Percentiles rank a stretch among this genome's conserved stretches.
phyloP scores from a whole-genome alignment of 1,140 invertebrate genomes.

The Lineus longissimus region DNA sequence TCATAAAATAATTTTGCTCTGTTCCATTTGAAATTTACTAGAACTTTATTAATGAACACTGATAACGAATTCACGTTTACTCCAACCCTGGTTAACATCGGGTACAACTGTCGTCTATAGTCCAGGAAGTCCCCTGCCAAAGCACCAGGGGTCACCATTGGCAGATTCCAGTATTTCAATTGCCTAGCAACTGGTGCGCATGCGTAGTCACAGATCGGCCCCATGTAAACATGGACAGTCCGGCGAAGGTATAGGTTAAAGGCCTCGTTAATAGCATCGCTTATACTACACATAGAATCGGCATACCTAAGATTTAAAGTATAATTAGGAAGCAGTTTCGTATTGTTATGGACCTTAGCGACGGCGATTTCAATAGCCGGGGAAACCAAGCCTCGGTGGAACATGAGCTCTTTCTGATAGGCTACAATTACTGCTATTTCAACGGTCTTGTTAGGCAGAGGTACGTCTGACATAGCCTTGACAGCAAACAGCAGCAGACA shows the following conservation, averaged over 20 bases:
- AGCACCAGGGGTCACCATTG: conserved; percentile 79
- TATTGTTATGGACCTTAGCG: not conserved
- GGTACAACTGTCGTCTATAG: conserved; percentile 58
- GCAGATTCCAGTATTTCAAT: conserved; percentile 74
- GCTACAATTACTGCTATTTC: too few relatives aligned
- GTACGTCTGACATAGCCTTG: too few relatives aligned
- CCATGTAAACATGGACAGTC: conserved; percentile 74
- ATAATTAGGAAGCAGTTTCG: not conserved
- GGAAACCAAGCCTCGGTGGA: not conserved
- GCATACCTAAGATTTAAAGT: conserved; percentile 29
- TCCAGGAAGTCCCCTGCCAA: conserved; percentile 72
- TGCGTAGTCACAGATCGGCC: conserved; percentile 87
- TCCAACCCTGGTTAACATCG: conserved; percentile 79
- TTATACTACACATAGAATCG: conserved; percentile 33
- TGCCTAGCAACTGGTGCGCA: conserved; percentile 85
- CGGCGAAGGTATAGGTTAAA: conserved; percentile 33
- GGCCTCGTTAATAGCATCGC: conserved; percentile 35
- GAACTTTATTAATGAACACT: too few relatives aligned
- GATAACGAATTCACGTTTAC: conserved; percentile 71
- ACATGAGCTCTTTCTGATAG: too few relatives aligned
- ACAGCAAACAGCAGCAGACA: too few relatives aligned
- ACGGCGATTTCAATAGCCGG: conserved; percentile 3
- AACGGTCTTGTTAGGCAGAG: too few relatives aligned
- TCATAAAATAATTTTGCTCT: too few relatives aligned
- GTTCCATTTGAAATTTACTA: too few relatives aligned